Evolutionary conservation across 2,113 vertebrate species (phyloP).

Genomic region (Oplegnathus fasciatus): DNA sequence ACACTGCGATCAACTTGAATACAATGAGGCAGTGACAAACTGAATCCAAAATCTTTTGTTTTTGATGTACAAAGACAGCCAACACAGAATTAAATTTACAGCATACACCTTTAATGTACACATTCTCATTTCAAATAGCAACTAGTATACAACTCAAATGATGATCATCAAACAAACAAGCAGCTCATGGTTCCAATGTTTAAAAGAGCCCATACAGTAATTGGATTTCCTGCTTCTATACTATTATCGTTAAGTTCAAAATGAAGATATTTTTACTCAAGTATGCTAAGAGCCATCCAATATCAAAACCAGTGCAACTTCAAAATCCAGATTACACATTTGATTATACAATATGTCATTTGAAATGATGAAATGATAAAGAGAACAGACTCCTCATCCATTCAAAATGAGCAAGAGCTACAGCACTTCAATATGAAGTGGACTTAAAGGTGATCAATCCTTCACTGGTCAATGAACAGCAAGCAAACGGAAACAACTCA

Average conservation of each 20-base stretch:
- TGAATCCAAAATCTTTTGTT: neutral
- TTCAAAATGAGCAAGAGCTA: conserved; percentile 30
- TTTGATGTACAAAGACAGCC: neutral
- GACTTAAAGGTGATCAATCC: conserved; percentile 3
- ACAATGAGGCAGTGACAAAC: neutral
- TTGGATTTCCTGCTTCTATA: neutral
- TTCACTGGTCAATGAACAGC: conserved; percentile 19
- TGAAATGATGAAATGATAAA: conserved; percentile 14
- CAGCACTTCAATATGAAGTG: conserved; percentile 83
- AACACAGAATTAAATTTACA: conserved; percentile 3
- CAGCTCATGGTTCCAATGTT: neutral
- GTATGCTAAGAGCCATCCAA: neutral
- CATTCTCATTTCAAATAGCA: neutral
- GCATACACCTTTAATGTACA: neutral
- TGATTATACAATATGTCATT: neutral
- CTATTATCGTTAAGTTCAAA: neutral
- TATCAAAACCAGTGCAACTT: neutral
- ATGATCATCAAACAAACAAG: neutral
- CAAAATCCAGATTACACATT: neutral
- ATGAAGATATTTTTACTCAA: neutral
- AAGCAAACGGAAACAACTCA: conserved; percentile 9
- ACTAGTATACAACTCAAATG: neutral
- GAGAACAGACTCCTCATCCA: neutral
- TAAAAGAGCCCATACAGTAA: neutral
- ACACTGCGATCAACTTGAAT: neutral